Percentiles rank a stretch among this genome's conserved stretches.
Conservation (phyloP, 2,888 invertebrate genomes). For the Chironomus riparius region DNA sequence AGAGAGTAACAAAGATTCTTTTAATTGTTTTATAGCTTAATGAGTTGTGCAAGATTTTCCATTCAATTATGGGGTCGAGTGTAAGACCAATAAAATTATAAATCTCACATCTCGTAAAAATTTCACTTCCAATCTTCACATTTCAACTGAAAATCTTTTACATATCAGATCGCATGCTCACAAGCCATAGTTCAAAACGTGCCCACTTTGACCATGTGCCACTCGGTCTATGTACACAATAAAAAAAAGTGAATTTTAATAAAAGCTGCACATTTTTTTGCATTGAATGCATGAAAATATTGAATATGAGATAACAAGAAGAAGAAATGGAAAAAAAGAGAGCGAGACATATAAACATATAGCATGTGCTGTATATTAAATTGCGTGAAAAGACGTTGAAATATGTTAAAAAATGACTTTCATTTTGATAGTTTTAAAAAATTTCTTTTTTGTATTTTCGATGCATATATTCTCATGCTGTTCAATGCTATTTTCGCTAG, state of each 20-base stretch:
- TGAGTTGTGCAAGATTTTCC: no score
- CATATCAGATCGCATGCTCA: no score
- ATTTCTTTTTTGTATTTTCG: neutral
- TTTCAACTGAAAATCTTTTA: no score
- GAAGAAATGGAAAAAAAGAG: neutral
- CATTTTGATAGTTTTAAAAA: neutral
- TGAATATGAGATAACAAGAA: neutral
- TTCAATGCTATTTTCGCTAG: neutral
- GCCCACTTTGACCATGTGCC: no score
- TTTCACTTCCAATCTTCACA: no score
- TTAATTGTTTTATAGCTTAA: no score
- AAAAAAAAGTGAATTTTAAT: neutral
- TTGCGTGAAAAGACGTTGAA: conserved; percentile 11
- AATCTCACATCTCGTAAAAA: no score
- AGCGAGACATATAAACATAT: neutral
- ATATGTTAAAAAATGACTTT: conserved; percentile 14
- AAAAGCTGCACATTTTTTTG: no score
- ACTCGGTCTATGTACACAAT: neutral
- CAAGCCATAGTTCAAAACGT: no score
- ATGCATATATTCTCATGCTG: neutral
- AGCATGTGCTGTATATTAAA: neutral
- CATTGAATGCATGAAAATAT: neutral
- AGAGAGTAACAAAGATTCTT: no score
- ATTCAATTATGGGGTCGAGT: no score
- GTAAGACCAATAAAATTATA: no score